Base-by-base conservation (phyloP, 2,113 vertebrate species). In the Eudyptes chrysolophus region DNA sequence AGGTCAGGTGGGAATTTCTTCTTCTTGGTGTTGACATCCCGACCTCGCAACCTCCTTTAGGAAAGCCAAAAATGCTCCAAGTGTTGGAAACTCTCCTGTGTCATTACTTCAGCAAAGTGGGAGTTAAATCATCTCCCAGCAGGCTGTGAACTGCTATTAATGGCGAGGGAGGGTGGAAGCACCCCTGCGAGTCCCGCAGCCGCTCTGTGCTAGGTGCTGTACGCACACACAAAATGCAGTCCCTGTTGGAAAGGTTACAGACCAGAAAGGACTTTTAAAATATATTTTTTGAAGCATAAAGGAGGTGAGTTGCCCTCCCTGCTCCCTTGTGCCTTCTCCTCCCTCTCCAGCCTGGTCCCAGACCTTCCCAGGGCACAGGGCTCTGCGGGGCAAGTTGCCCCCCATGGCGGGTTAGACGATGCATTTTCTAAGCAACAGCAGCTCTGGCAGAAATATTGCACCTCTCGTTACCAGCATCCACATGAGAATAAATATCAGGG, bases 151-250 rank as follows among this genome's bases (percentile, higher is more conserved):
- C 30, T 54, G 38, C 21, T 87, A 2, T 8, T 46, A 29, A 13
- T 3, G 24, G 36, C 0, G 11, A 80, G 2, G 30, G 60, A 49
- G 27, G 60, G 16, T 66, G 60, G 79, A 30, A 68, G 48, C 11
- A n/a, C 29, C 1, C 2, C 68, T 46, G 61, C 9, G 1, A 52
- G 61, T 36, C 46, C 69, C 4, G 20, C 54, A 69, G 69, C 42
- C 3, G 3, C 66, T n/a, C 66, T 40, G 69, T 30, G 52, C 68
- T 52, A 13, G 38, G 20, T 74, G 60, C 34, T 82, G 42, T 6
- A 10, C 1, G 5, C 24, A 64, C 48, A 24, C 44, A 32, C 13
- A 38, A 16, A 80, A 24, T 3, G 7, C 1, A 0, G 13, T 48
- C 62, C 42, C 19, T 36, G 1, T 26, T 52, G 55, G 60, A 57